Percentiles rank a stretch among this genome's conserved stretches.
Conservation (phyloP, 2,797 vertebrate species). For the Gymnoscopelus microlampas region DNA sequence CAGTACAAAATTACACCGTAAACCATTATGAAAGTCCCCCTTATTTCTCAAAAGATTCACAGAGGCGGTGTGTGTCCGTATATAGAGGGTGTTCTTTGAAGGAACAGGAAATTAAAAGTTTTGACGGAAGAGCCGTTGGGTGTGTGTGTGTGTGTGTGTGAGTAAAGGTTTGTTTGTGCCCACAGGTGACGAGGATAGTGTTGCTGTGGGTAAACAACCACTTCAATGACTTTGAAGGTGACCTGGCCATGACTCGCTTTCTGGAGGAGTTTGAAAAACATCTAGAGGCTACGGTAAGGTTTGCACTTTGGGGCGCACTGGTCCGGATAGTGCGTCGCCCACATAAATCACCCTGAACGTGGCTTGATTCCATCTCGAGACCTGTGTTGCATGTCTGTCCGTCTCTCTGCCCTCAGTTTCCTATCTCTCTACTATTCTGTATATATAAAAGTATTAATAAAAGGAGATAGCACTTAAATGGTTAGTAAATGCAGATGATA, state of each 20-base stretch:
- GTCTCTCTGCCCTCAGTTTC: no score
- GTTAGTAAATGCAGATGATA: no score
- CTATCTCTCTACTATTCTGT: no score
- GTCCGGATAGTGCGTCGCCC: no score
- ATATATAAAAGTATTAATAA: no score
- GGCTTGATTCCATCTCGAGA: no score
- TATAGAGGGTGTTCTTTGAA: background rate
- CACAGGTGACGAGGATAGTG: conserved; percentile 94
- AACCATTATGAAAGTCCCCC: no score
- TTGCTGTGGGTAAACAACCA: conserved; percentile 99
- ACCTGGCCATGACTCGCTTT: conserved; percentile 94
- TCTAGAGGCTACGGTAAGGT: conserved; percentile 89
- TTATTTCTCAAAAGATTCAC: background rate
- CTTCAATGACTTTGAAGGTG: conserved; percentile 98
- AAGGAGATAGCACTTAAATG: no score
- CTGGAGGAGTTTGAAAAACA: conserved; percentile 95
- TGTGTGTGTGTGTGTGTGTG: background rate
- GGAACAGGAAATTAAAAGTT: background rate
- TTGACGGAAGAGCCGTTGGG: background rate
- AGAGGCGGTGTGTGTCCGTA: background rate
- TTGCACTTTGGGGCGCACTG: no score
- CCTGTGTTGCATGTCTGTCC: no score
- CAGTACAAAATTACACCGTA: no score
- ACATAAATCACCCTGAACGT: no score
- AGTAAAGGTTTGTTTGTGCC: conserved; percentile 29